A percentile compares a stretch with the other conserved stretches of the same genome.
Conservation (phyloP, 1,140 invertebrate species). For the Zaprionus inermis region DNA sequence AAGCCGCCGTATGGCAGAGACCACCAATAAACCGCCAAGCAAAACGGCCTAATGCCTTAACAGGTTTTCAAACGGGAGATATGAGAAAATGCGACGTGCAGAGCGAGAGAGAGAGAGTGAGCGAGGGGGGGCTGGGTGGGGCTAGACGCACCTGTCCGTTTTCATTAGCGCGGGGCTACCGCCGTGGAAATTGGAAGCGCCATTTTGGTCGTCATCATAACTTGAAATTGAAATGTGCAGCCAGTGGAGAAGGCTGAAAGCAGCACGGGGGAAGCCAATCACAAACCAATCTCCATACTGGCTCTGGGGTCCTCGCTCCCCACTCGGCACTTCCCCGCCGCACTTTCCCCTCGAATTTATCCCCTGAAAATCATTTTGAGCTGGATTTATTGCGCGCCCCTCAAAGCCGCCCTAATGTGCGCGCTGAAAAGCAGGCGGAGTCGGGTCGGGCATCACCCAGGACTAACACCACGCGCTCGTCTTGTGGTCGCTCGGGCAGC, state of each 20-base stretch:
- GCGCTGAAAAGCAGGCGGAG: conserved; percentile 58
- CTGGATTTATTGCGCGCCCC: conserved; percentile 70
- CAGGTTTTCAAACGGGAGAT: conserved; percentile 5
- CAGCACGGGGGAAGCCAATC: conserved; percentile 52
- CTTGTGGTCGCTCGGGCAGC: not conserved
- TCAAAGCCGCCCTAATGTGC: conserved; percentile 73
- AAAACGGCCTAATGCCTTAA: not conserved
- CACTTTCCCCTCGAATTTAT: conserved; percentile 3
- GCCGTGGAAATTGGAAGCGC: conserved; percentile 59
- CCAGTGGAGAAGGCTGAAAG: not conserved
- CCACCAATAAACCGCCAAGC: conserved; percentile 12
- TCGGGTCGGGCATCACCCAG: not conserved
- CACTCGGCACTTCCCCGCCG: not conserved
- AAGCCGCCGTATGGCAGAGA: not conserved
- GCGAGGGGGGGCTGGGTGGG: not conserved
- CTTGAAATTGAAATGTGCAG: conserved; percentile 71
- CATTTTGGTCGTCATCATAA: conserved; percentile 65
- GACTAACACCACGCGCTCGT: conserved; percentile 3
- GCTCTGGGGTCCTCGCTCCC: conserved; percentile 1
- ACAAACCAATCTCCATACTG: conserved; percentile 55
- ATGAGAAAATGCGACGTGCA: not conserved
- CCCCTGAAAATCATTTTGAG: conserved; percentile 70
- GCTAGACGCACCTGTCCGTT: conserved; percentile 65
- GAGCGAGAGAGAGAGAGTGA: not conserved
- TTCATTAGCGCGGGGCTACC: conserved; percentile 53